Evolutionary conservation across 2,113 vertebrate genomes (phyloP).

Genomic region (Ochotona princeps): DNA sequence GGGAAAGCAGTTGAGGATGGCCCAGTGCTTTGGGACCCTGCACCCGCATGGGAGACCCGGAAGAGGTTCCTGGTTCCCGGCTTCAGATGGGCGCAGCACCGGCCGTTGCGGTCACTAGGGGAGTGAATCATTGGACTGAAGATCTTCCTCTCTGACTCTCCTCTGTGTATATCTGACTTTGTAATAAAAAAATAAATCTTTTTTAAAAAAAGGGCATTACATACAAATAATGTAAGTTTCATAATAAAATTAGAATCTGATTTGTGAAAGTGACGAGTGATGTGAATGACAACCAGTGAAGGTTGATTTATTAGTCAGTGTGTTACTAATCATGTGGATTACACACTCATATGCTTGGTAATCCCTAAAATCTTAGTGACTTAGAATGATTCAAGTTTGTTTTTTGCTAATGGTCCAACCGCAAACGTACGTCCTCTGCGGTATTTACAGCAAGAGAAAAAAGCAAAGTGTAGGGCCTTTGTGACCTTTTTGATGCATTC

Average conservation of each 20-base stretch:
- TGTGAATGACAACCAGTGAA: neutral
- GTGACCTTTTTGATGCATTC: neutral
- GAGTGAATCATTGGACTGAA: no score
- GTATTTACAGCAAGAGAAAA: neutral
- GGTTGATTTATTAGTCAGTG: neutral
- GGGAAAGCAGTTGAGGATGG: no score
- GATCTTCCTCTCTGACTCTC: no score
- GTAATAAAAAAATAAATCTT: no score
- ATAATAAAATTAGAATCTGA: slow-evolving; percentile 35
- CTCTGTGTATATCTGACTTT: no score
- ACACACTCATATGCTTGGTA: neutral
- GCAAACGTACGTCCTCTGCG: neutral
- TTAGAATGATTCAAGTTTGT: neutral
- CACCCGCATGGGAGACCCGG: no score
- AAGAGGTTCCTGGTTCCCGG: no score
- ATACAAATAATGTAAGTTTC: neutral
- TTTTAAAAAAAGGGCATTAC: no score
- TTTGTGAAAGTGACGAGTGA: neutral
- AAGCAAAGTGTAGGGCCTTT: neutral
- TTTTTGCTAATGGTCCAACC: neutral
- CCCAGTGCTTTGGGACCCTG: no score
- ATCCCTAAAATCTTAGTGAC: neutral
- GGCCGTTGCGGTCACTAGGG: no score
- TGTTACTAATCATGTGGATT: neutral
- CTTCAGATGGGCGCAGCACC: no score